phyloP scores from a whole-genome alignment of 2,797 vertebrate species.

The Phoxinus dragarum region DNA sequence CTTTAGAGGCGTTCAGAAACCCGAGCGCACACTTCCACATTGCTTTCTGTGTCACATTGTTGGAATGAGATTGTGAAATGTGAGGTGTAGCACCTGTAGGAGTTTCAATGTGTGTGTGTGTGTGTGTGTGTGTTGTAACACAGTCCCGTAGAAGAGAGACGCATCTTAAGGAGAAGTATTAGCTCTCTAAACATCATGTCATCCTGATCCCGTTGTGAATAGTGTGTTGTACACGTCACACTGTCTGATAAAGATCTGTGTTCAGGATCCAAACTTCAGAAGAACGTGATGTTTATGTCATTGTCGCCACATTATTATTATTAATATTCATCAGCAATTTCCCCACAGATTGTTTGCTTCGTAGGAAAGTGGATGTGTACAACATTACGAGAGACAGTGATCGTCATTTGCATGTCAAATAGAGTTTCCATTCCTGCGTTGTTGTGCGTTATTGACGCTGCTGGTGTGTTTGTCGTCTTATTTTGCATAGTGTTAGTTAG shows the following conservation, averaged over 20 bases:
- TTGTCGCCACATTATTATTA: background rate
- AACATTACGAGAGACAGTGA: background rate
- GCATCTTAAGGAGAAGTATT: background rate
- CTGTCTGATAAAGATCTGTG: background rate
- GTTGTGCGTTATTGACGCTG: constrained; percentile 29
- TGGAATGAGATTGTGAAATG: background rate
- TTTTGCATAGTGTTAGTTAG: constrained; percentile 18
- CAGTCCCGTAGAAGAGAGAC: too few species aligned
- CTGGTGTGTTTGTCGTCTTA: constrained; percentile 9
- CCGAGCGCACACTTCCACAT: constrained; percentile 12
- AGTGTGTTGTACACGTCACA: background rate
- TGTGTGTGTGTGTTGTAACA: background rate
- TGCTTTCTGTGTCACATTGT: background rate
- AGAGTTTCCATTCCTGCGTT: constrained; percentile 64
- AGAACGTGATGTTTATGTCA: background rate
- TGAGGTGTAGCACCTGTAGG: background rate
- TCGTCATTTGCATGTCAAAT: constrained; percentile 76
- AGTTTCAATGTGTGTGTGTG: background rate
- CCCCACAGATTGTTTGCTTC: background rate
- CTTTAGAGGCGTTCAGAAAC: constrained; percentile 9
- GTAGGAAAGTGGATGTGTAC: constrained; percentile 10
- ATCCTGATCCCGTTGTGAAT: background rate
- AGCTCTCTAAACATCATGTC: background rate
- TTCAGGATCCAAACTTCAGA: background rate
- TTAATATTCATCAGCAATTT: background rate